phyloP scores from a whole-genome alignment of 2,888 invertebrate species.

The Cryptus viduatorius region DNA sequence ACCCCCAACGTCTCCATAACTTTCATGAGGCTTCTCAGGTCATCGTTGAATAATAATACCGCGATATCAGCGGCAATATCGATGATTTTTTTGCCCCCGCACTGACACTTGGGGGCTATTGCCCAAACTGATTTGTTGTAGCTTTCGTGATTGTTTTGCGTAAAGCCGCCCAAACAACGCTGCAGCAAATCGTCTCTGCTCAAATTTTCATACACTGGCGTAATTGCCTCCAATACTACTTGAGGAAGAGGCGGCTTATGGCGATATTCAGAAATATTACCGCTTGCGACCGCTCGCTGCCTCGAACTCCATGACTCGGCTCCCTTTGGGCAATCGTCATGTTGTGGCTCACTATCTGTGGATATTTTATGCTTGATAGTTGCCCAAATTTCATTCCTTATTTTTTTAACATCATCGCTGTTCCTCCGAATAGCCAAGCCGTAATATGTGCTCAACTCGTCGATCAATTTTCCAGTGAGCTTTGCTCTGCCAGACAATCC shows the following conservation, averaged over 20 bases:
- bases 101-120: too few relatives aligned
- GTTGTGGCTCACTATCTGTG: conserved; percentile 66
- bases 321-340: conserved; percentile 60
- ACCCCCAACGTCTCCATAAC: conserved; percentile 47
- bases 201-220: conserved; percentile 67
- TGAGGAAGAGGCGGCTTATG: conserved; percentile 19
- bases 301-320: conserved; percentile 66
- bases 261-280: too few relatives aligned
- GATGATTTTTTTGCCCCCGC: too few relatives aligned
- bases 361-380: conserved; percentile 37
- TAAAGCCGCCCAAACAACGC: background rate
- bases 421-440: too few relatives aligned
- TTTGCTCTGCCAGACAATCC: conserved; percentile 49
- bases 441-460: too few relatives aligned
- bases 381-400: conserved; percentile 63
- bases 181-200: conserved; percentile 61
- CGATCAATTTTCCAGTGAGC: conserved; percentile 61
- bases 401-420: conserved; percentile 52
- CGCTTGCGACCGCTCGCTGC: conserved; percentile 34
- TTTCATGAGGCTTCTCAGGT: too few relatives aligned
- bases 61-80: too few relatives aligned
- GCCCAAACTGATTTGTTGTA: too few relatives aligned
- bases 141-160: too few relatives aligned
- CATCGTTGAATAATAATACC: too few relatives aligned
- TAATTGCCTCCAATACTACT: conserved; percentile 68